Base-by-base conservation (phyloP, 2,797 vertebrate genomes). In the Clarias platycephalus region DNA sequence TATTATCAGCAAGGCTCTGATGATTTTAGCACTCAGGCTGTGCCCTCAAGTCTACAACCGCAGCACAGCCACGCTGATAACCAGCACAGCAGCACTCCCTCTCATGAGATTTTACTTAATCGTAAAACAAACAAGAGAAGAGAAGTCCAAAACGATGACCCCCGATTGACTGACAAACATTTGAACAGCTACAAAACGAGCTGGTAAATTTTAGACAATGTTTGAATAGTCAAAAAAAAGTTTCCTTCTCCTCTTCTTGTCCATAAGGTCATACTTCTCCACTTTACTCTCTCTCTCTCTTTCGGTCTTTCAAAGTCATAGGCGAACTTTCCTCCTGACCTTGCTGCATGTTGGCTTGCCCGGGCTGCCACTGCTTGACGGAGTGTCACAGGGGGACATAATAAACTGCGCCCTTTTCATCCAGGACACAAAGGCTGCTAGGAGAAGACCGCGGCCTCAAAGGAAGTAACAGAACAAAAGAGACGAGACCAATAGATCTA, bases 381-480 rank as follows among this genome's bases (percentile, higher is more conserved):
- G 76, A 87, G 77, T 87, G 80, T 87, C 87, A 87, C 89, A 81
- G 88, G 88, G 86, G 88, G 86, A 90, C 89, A 90, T 88, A 89
- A 89, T 88, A 90, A 90, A 90, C 86, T 81, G 89, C 76, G 81
- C 84, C 90, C 87, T 90, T 90, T 89, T 89, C 88, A 89, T 89
- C 89, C 87, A 74, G 77, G 83, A 88, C 90, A 90, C 89, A 90
- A 90, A 90, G 84, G 86, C 81, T 72, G 87, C 44, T 66, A 81
- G 80, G 84, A 90, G 88, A 88, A 88, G 90, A 86, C 84, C 85
- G 87, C 71, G 68, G 84, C 84, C 89, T 89, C 87, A 88, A 86
- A 89, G 89, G 88, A 90, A 88, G 84, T 87, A 80, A 63, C 78
- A 71, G 86, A 82, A 89, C 88, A 88, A 90, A 88, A 83, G 84